These are phyloP conservation scores for Hermodice carunculata DNA, from an alignment of 2,888 invertebrate species.

Conservation along the genomic window DNA sequence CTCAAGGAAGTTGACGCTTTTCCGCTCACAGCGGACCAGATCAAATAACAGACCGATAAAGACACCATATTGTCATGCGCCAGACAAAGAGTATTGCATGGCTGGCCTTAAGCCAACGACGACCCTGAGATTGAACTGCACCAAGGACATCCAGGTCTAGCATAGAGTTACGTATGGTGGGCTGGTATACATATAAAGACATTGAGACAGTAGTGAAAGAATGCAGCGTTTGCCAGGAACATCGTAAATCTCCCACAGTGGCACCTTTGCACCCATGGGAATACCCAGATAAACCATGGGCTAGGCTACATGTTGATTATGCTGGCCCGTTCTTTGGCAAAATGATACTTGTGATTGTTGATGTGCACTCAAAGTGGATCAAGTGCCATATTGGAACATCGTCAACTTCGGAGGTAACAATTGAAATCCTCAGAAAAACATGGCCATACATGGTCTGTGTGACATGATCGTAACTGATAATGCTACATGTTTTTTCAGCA, in stretches of 20 bases:
- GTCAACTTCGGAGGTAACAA: slow-evolving; percentile 33
- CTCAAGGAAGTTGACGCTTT: neutral
- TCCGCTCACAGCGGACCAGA: neutral
- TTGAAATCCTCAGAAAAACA: slow-evolving; percentile 29
- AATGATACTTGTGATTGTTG: slow-evolving; percentile 41
- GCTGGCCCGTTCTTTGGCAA: slow-evolving; percentile 41
- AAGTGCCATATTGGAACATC: slow-evolving; percentile 30
- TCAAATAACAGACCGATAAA: neutral
- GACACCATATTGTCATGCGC: neutral
- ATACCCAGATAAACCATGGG: slow-evolving; percentile 47
- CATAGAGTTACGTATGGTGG: slow-evolving; percentile 45
- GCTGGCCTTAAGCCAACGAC: neutral
- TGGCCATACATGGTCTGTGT: slow-evolving; percentile 40
- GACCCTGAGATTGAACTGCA: neutral
- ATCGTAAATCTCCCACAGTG: slow-evolving; percentile 29
- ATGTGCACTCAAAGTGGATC: slow-evolving; percentile 46
- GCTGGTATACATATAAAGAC: slow-evolving; percentile 37
- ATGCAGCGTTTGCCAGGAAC: slow-evolving; percentile 23
- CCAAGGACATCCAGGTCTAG: slow-evolving; percentile 5
- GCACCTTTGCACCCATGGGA: slow-evolving; percentile 50
- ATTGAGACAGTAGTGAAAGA: slow-evolving; percentile 17
- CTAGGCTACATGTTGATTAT: slow-evolving; percentile 48
- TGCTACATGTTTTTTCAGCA: slow-evolving; percentile 39
- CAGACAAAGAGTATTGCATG: neutral
- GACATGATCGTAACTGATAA: slow-evolving; percentile 44